Conservation (phyloP, 2,888 invertebrate genomes). For the Lepidochitona cinerea region DNA sequence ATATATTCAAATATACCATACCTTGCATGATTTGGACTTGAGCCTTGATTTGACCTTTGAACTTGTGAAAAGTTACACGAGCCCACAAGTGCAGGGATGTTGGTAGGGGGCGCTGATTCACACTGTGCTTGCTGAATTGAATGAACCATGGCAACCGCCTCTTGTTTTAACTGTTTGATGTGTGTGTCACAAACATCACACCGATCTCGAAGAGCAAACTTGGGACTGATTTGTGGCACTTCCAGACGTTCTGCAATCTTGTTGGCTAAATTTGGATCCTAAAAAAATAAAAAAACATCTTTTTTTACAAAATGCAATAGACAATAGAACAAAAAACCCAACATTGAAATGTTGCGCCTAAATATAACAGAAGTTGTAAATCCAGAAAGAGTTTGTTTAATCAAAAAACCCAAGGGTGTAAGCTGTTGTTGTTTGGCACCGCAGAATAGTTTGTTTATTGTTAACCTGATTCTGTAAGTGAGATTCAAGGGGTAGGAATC, state of each 20-base stretch:
- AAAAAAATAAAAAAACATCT: conserved; percentile 18
- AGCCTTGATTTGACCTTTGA: neutral
- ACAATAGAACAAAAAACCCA: no score
- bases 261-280: conserved; percentile 43
- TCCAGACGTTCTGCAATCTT: conserved; percentile 48
- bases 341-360: no score
- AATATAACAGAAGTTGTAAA: no score
- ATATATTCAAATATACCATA: no score
- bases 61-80: conserved; percentile 31
- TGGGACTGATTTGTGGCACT: conserved; percentile 46
- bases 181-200: conserved; percentile 63
- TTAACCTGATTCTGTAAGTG: no score
- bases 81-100: conserved; percentile 45
- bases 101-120: conserved; percentile 35
- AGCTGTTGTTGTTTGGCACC: no score
- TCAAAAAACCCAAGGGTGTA: no score
- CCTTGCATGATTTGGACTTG: neutral
- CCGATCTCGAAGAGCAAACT: conserved; percentile 40
- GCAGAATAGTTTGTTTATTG: no score
- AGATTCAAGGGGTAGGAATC: no score
- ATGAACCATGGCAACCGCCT: conserved; percentile 62
- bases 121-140: conserved; percentile 60
- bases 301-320: no score
- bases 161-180: conserved; percentile 52
- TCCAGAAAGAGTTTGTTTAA: no score